Percentiles rank a stretch among this genome's conserved stretches.
Evolutionary conservation across 2,797 vertebrate species (phyloP).

Genomic region (Ceyx erithaca): DNA sequence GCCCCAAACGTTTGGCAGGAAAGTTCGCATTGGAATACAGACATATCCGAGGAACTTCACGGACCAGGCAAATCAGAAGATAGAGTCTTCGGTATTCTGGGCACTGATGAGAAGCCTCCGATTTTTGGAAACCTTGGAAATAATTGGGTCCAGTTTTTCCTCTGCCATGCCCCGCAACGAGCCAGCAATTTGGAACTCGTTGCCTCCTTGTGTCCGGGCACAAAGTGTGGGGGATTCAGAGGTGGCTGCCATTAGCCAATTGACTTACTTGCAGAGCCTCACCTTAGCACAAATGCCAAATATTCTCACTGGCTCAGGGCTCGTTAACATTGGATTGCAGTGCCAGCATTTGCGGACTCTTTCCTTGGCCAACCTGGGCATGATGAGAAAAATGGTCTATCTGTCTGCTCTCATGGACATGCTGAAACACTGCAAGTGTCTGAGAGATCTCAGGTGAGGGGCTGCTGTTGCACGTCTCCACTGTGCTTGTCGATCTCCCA

Average conservation of each 20-base stretch:
- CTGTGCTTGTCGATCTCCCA: not conserved
- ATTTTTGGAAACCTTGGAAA: constrained; percentile 87
- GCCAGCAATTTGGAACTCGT: constrained; percentile 90
- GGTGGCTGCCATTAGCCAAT: constrained; percentile 86
- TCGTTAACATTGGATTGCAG: constrained; percentile 84
- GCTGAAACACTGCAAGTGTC: constrained; percentile 86
- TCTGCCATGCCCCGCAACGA: constrained; percentile 94
- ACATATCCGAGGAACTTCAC: constrained; percentile 72
- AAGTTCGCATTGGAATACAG: constrained; percentile 86
- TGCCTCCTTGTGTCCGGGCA: constrained; percentile 88
- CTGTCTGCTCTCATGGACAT: constrained; percentile 87
- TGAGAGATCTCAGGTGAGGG: constrained; percentile 87
- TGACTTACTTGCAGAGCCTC: constrained; percentile 85
- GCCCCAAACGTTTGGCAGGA: constrained; percentile 87
- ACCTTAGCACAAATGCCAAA: constrained; percentile 93
- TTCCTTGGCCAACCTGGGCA: constrained; percentile 93
- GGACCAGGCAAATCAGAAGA: constrained; percentile 71
- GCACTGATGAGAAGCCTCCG: constrained; percentile 83
- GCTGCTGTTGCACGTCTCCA: not conserved
- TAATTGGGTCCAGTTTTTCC: constrained; percentile 93
- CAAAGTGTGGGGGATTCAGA: constrained; percentile 87
- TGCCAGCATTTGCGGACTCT: constrained; percentile 87
- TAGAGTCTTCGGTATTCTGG: constrained; percentile 80
- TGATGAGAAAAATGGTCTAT: constrained; percentile 91
- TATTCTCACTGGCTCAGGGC: constrained; percentile 88